Evolutionary conservation across 2,888 invertebrate species (phyloP), one percentile per base, ranked within the genome.

Genomic region (Hetaerina titia): DNA sequence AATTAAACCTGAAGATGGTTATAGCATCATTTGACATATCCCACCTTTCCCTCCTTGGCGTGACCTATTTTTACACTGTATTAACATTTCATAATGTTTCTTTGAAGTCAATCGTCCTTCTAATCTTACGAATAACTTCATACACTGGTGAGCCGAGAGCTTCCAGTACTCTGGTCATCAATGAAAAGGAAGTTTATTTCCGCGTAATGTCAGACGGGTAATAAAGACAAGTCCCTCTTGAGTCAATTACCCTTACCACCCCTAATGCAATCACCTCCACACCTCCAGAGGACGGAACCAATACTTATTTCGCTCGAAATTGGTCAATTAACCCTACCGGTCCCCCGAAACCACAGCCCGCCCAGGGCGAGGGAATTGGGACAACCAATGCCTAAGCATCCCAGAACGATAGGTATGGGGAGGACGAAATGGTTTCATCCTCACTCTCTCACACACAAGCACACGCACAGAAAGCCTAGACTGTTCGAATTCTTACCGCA

Each of bases 271-370:
- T 45, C 45, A 45, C 45, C 45, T 45, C 45, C 45, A 45, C 69
- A 69, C 69, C 69, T 69, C 7, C 69, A 22, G n/a, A n/a, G 69
- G 8, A n/a, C 2, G 22, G 69, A 69, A n/a, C 69, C n/a, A n/a
- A 69, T 22, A n/a, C 69, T 69, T 69, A 69, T 69, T 22, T 22
- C 7, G 8, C 69, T n/a, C 19, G 17, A 69, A 69, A 69, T n/a
- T 69, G 69, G n/a, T 69, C 69, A 69, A 69, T 69, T 69, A 69
- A n/a, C 69, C n/a, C 69, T 69, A 22, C 69, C 22, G 69, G 69
- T 69, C 22, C n/a, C n/a, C 69, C n/a, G 69, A 22, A 19, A 69
- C 69, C 7, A 9, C 22, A n/a, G 69, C 69, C 69, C 69, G 69
- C 69, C 69, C 69, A 69, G 69, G 69, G 69, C 69, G 69, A 69